phyloP scores from a whole-genome alignment of 2,797 vertebrate genomes.

The Melanotaenia maccullochi region DNA sequence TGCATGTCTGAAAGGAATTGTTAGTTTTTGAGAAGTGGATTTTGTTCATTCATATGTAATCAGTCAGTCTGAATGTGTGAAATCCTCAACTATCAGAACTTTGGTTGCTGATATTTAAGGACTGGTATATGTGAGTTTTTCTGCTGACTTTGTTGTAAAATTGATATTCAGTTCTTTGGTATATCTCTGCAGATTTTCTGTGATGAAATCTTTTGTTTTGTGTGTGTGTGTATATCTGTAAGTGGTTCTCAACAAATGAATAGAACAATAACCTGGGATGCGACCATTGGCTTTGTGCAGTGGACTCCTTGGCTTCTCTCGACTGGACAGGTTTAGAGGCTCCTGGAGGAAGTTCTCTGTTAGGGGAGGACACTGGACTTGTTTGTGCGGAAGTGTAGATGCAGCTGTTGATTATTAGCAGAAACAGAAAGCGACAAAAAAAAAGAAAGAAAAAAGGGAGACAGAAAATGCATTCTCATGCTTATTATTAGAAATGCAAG shows the following conservation, averaged over 20 bases:
- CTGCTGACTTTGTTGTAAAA: not conserved
- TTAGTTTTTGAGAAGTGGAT: no score
- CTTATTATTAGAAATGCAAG: not conserved
- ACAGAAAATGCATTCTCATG: conserved; percentile 2
- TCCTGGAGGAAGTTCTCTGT: conserved; percentile 40
- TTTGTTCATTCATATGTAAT: no score
- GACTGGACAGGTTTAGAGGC: conserved; percentile 82
- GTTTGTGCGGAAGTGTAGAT: conserved; percentile 8
- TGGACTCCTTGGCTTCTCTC: conserved; percentile 42
- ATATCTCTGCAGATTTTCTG: not conserved
- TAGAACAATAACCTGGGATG: conserved; percentile 85
- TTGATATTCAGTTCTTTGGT: not conserved
- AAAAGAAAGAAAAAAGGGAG: not conserved
- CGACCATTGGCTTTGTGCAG: conserved; percentile 81
- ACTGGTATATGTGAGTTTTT: not conserved
- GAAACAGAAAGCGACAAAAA: not conserved
- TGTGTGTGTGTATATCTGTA: not conserved
- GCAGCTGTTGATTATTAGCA: conserved; percentile 23
- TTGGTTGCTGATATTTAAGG: not conserved
- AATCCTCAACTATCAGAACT: not conserved
- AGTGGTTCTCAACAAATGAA: not conserved
- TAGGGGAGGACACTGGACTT: conserved; percentile 17
- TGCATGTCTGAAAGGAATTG: not conserved
- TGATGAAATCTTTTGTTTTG: not conserved
- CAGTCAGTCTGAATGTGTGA: not conserved